phyloP scores from a whole-genome alignment of 1,140 invertebrate genomes.

The Caligus rogercresseyi region DNA sequence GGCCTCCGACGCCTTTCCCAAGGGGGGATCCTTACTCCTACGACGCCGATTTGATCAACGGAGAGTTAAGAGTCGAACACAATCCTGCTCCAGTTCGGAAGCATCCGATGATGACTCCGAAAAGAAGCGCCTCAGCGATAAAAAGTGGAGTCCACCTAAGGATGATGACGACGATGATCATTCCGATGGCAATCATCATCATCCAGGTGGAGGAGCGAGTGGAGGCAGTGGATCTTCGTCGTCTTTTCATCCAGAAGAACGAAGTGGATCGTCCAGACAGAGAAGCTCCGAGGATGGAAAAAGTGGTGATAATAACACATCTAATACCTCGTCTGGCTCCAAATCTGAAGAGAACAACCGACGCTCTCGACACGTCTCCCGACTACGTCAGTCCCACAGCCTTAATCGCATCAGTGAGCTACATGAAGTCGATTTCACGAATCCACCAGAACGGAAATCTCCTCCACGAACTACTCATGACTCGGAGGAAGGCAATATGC shows the following conservation, averaged over 20 bases:
- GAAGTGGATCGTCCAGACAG: neutral
- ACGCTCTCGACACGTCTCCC: neutral
- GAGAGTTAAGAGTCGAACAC: constrained; percentile 54
- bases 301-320: neutral
- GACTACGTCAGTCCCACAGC: constrained; percentile 13
- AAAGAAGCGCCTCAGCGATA: constrained; percentile 38
- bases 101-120: constrained; percentile 77
- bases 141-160: constrained; percentile 38
- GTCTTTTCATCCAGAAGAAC: neutral
- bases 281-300: neutral
- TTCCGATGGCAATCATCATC: too few species aligned
- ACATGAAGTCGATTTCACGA: constrained; percentile 8
- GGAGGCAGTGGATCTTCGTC: neutral
- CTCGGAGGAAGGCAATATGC: constrained; percentile 4
- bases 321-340: neutral
- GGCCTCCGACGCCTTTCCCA: neutral
- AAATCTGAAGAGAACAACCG: too few species aligned
- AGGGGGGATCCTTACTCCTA: constrained; percentile 25
- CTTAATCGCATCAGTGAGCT: constrained; percentile 16
- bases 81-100: constrained; percentile 69
- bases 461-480: constrained; percentile 1
- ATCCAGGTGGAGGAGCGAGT: neutral
- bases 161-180: constrained; percentile 38
- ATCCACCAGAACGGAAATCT: neutral
- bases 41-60: constrained; percentile 28